Evolutionary conservation across 2,888 invertebrate species (phyloP), one percentile per base, ranked within the genome.

Genomic region (Hemithea aestivaria): DNA sequence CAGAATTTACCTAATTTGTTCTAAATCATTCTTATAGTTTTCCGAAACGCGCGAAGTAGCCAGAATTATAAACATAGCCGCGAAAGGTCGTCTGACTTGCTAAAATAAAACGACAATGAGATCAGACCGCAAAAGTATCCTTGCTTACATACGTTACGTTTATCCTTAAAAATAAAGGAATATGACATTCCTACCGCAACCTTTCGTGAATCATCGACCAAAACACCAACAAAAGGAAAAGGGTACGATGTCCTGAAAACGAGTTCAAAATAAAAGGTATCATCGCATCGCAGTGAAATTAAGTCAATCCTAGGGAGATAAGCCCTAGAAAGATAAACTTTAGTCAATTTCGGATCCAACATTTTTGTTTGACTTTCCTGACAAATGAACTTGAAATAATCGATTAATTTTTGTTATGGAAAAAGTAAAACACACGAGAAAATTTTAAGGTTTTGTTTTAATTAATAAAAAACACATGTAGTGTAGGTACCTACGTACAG

Each of bases 101-200:
- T 42, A 50, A 54, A 62, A 58, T 58, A 60, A 57, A 56, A 53
- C 35, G 46, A 49, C 25, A 37, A 51, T 60, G 58, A 62, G 53
- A 48, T 57, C 59, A 59, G 43, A 48, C 33, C 33, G 35, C 45
- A 35, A 39, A 51, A 35, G 46, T 27, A 46, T 40, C 34, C 30
- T 27, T 36, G 33, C 25, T 38, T 27, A 35, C 30, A 44, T 35
- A 37, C 23, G 35, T 25, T 47, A 48, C 28, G 29, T 49, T 48
- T 44, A 47, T 51, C 53, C 55, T 54, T 50, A 45, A 39, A 52
- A 45, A 41, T 43, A 48, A 50, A 49, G 29, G 40, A 47, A 36
- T 34, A 35, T 27, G 41, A 37, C 45, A 48, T 53, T 45, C 41
- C 22, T 36, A 20, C 28, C 29, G 31, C 35, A 29, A 37, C 38